Evolutionary conservation across 2,888 invertebrate genomes (phyloP).

Genomic region (Lacanobia wlatinum): DNA sequence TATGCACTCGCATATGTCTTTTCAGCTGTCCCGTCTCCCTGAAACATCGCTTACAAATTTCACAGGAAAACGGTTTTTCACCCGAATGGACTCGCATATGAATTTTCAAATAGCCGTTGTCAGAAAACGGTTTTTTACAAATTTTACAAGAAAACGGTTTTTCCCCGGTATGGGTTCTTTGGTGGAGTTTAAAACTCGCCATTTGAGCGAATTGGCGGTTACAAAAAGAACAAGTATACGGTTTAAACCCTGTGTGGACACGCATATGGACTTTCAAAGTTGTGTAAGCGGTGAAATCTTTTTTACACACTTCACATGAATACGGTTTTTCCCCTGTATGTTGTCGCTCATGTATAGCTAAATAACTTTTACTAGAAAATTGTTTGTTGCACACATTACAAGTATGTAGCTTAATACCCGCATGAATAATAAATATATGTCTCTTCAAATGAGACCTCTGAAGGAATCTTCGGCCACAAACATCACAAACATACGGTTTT

Average conservation of each 20-base stretch:
- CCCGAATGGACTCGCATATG: constrained; percentile 86
- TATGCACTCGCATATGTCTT: constrained; percentile 82
- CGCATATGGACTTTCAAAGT: constrained; percentile 86
- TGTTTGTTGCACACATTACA: constrained; percentile 83
- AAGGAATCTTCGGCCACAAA: constrained; percentile 82
- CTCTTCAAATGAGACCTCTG: constrained; percentile 84
- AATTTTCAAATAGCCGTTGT: constrained; percentile 86
- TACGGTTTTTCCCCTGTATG: constrained; percentile 84
- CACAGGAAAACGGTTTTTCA: constrained; percentile 82
- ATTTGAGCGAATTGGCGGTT: constrained; percentile 83
- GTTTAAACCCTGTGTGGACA: constrained; percentile 84
- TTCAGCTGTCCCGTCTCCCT: constrained; percentile 84
- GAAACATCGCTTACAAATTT: constrained; percentile 82
- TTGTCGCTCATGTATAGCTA: constrained; percentile 82
- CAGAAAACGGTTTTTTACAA: constrained; percentile 85
- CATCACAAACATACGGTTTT: constrained; percentile 83
- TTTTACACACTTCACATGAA: constrained; percentile 84
- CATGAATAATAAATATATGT: constrained; percentile 85
- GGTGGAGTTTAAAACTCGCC: constrained; percentile 85
- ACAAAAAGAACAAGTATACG: constrained; percentile 83
- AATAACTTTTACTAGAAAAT: constrained; percentile 85
- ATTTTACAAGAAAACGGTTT: constrained; percentile 81
- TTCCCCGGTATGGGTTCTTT: constrained; percentile 85
- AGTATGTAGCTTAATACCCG: constrained; percentile 79
- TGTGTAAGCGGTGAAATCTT: constrained; percentile 84